Base-by-base conservation (phyloP, 1,140 invertebrate species). In the Eueides isabella region DNA sequence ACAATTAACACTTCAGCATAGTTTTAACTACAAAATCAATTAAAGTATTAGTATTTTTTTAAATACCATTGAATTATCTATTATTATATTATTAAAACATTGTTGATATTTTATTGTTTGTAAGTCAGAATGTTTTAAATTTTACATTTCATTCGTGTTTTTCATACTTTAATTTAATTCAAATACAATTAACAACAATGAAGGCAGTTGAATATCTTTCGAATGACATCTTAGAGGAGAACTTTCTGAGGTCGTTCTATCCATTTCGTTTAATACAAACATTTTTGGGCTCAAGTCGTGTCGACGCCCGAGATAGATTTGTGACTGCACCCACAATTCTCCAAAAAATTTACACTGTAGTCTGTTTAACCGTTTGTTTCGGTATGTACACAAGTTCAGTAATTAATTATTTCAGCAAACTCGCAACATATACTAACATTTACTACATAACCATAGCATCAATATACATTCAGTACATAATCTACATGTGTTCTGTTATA, bases 151-250 rank as follows among this genome's bases (percentile, higher is more conserved):
- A 11, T 14, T 26, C 6, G 48, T 3, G 0, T 2, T 12, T 23
- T 2, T 44, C 14, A 44, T 7, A 44, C 19, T 19, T 7, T 5
- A 0, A 2, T 1, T 6, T 9, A 48, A 48, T 2, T 3, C n/a
- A 23, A 0, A 19, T 23, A 26, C 19, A 55, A 26, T 26, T 11
- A 12, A 55, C 2, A 33, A 69, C 31, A 14, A 68, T 66, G 64
- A 82, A 75, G 31, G 48, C 55, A 63, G 23, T 44, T 9, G 85
- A 89, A 81, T 86, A 83, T 71, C 12, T 87, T 0, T 86, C 85
- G n/a, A 76, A 80, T 38, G 83, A 88, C 48, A 86, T 86, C n/a
- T 73, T 90, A 67, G 79, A 87, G 23, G 80, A 87, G 23, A 71
- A 70, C 30, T 82, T 82, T 38, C 61, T 88, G 1, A 83, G 79